Conservation (phyloP, 2,113 vertebrate genomes). For the Austrofundulus limnaeus region DNA sequence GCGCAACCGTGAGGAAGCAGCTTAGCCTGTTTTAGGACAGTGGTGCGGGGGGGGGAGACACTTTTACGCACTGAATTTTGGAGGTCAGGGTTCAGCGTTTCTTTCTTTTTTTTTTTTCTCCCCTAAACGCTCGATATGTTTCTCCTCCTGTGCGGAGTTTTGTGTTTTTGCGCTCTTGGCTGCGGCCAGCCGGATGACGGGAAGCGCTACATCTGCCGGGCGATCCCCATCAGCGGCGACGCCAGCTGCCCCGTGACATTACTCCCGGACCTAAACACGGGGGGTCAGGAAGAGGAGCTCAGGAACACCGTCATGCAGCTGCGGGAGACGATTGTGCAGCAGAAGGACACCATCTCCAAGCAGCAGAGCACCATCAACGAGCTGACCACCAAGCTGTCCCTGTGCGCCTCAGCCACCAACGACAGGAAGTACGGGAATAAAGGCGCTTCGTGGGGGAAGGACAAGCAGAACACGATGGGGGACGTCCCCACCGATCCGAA, state of each 20-base stretch:
- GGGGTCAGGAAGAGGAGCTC: constrained; percentile 87
- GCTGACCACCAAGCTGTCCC: constrained; percentile 89
- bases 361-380: constrained; percentile 92
- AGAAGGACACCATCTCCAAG: constrained; percentile 91
- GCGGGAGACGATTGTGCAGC: constrained; percentile 90
- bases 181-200: constrained; percentile 77
- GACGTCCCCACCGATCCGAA: constrained; percentile 91
- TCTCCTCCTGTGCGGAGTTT: constrained; percentile 63
- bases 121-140: constrained; percentile 65
- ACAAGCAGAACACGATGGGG: constrained; percentile 90
- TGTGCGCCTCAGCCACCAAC: constrained; percentile 82
- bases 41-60: not conserved
- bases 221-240: constrained; percentile 81
- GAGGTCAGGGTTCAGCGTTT: not conserved
- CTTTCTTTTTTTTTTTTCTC: no score
- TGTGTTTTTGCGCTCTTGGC: constrained; percentile 70
- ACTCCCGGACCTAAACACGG: constrained; percentile 77
- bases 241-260: constrained; percentile 84
- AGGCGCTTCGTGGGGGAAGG: constrained; percentile 78
- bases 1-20: not conserved
- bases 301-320: constrained; percentile 90
- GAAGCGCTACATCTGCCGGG: constrained; percentile 90
- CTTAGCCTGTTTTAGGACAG: not conserved
- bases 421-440: constrained; percentile 71
- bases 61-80: constrained; percentile 49